phyloP scores from a whole-genome alignment of 2,888 invertebrate species.

The Pollenia amentaria region DNA sequence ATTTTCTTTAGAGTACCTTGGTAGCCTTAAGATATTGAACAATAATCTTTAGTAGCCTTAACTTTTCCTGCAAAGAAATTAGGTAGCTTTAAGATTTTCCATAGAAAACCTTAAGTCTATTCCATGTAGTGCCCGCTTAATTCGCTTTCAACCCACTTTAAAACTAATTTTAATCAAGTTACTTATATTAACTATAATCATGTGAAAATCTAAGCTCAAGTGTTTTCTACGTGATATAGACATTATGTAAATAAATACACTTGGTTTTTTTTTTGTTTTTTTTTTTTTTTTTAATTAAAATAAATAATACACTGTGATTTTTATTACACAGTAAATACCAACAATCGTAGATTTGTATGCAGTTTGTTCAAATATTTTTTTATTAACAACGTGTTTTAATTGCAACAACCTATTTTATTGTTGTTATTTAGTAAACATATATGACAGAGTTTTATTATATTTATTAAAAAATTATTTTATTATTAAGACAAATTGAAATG shows the following conservation, averaged over 20 bases:
- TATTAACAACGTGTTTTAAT: conserved; percentile 54
- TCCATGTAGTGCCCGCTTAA: not conserved
- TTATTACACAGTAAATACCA: not conserved
- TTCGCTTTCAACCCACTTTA: not conserved
- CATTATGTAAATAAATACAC: conserved; percentile 6
- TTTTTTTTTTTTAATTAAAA: too few relatives aligned
- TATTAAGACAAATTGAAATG: conserved; percentile 44
- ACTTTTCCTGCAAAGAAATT: not conserved
- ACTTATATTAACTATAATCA: not conserved
- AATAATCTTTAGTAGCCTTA: not conserved
- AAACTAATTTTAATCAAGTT: not conserved
- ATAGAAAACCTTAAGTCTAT: not conserved
- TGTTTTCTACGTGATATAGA: conserved; percentile 15
- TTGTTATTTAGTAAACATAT: conserved; percentile 36
- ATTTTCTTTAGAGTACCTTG: not conserved
- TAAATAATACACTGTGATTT: not conserved
- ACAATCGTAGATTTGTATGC: conserved; percentile 28
- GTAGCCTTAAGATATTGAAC: not conserved
- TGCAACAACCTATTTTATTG: conserved; percentile 46
- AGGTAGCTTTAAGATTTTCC: not conserved
- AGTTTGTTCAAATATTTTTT: conserved; percentile 28
- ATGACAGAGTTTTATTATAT: conserved; percentile 39
- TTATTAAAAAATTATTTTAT: conserved; percentile 8
- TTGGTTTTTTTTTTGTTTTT: not conserved
- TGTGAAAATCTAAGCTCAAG: conserved; percentile 22